phyloP scores from a whole-genome alignment of 1,140 invertebrate genomes.

The Ptiloglossa arizonensis region DNA sequence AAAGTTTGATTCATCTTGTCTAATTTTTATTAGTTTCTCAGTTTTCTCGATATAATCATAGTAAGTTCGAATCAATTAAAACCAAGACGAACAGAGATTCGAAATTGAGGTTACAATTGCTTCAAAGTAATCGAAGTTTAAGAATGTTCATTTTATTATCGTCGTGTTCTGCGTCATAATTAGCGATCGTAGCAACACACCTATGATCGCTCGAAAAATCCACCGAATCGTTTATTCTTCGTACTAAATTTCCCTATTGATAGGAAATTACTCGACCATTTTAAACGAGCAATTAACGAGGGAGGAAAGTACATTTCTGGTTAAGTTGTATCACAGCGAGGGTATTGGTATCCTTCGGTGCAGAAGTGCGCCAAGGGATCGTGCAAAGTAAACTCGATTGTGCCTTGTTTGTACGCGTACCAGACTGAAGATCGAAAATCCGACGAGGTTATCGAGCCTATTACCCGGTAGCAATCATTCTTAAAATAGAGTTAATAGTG shows the following conservation, averaged over 20 bases:
- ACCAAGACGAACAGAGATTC: too few relatives aligned
- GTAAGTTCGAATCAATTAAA: too few relatives aligned
- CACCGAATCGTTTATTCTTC: neutral
- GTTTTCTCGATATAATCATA: too few relatives aligned
- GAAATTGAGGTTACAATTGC: too few relatives aligned
- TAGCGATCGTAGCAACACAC: too few relatives aligned
- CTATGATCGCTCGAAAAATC: neutral
- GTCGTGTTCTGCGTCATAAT: too few relatives aligned
- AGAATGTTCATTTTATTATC: too few relatives aligned
- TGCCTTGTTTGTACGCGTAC: conserved; percentile 54
- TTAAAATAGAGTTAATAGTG: conserved; percentile 69
- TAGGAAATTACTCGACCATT: neutral
- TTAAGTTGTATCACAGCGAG: neutral
- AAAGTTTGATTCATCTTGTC: too few relatives aligned
- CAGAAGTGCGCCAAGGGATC: conserved; percentile 37
- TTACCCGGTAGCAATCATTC: conserved; percentile 60
- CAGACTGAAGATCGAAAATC: conserved; percentile 60
- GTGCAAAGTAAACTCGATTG: conserved; percentile 52
- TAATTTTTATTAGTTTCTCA: too few relatives aligned
- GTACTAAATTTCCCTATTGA: neutral
- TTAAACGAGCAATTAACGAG: conserved; percentile 24
- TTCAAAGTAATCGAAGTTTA: too few relatives aligned
- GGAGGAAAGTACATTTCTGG: conserved; percentile 15
- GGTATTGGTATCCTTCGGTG: conserved; percentile 32
- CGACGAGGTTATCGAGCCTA: conserved; percentile 57